Conservation (phyloP, 2,113 vertebrate genomes). For the Psittacara wagleri region DNA sequence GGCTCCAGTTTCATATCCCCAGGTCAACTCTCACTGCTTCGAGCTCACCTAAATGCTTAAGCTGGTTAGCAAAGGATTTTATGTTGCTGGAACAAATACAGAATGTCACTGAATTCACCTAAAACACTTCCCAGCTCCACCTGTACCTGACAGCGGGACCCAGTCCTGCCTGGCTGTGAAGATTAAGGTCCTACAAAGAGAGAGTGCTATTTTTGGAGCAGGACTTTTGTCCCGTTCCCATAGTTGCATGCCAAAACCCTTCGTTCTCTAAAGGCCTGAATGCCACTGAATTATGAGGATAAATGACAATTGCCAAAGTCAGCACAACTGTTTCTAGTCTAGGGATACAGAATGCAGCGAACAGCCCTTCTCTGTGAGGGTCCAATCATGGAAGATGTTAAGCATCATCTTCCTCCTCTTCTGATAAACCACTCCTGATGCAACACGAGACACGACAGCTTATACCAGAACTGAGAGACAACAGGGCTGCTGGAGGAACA, state of each 20-base stretch:
- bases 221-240: not conserved
- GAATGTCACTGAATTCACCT: not conserved
- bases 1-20: not conserved
- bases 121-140: not conserved
- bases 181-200: not conserved
- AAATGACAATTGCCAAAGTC: not conserved
- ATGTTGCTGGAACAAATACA: not conserved
- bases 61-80: not conserved
- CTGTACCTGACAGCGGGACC: not conserved
- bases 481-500: not conserved
- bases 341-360: not conserved
- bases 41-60: not conserved
- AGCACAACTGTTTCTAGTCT: not conserved
- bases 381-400: not conserved
- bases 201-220: not conserved
- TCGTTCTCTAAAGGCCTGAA: not conserved
- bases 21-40: fast-evolving
- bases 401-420: not conserved
- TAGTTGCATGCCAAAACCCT: not conserved
- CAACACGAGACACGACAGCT: fast-evolving
- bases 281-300: not conserved
- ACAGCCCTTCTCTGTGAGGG: not conserved
- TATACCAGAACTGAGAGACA: not conserved
- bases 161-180: not conserved
- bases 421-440: not conserved